Base-by-base conservation (phyloP, 1,140 invertebrate genomes). In the Euborellia annulipes region DNA sequence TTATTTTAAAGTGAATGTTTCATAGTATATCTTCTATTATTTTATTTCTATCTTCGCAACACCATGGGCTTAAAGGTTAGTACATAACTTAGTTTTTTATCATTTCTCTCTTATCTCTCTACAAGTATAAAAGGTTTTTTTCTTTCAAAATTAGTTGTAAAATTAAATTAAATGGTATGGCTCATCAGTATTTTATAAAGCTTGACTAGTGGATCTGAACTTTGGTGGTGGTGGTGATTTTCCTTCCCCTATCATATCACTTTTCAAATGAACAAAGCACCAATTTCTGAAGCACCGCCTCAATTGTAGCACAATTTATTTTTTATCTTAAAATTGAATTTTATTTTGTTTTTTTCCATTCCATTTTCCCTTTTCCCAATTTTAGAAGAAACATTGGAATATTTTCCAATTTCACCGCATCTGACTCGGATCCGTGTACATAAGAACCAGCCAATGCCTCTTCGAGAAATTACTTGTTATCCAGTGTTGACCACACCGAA, bases 341-440 rank as follows among this genome's bases (percentile, higher is more conserved):
- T 47, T 43, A 38, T 50, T 19, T 50, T 53, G 46, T 54, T 48
- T 39, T 45, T 34, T 40, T 11, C 36, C 43, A 41, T 52, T 50
- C 67, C 75, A 78, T 27, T 27, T 27, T 27, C 23, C 11, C 23
- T 27, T n/a, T n/a, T n/a, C n/a, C 23, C 23, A 27, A 27, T 27
- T 27, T 27, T 27, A 76, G 64, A 74, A 27, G 23, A 27, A 6
- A 6, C 23, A 27, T 27, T 84, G 53, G 80, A 85, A 66, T 85
- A 83, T 63, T 81, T 83, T 62, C 81, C 82, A 52, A 80, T 85
- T 52, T 79, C 82, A 45, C 72, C 81, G 30, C 82, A 79, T 44
- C 62, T 85, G 54, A 85, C 80, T 48, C 75, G 79, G 65, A 84
- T 85, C 55, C 73, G 80, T 58, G 73, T 84, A 16, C 78, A 79